Evolutionary conservation across 2,888 invertebrate species (phyloP), one percentile per base, ranked within the genome.

Genomic region (Eilema caniola): DNA sequence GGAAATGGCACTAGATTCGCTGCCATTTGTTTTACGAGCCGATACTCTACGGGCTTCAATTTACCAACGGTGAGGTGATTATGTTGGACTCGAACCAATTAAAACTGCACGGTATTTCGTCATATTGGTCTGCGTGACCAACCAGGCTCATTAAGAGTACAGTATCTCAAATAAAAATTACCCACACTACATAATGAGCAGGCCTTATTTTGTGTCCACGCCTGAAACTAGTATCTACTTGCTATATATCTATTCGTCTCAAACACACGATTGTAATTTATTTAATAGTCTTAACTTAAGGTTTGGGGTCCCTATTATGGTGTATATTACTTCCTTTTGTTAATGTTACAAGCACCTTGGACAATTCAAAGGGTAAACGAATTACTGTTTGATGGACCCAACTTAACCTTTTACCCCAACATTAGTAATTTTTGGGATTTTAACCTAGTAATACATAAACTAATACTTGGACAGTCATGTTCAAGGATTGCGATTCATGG

Each of bases 401-500:
- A 47, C 12, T 7, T 47, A 47, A 41, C 20, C 20, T 20, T 20
- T 20, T 47, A 47, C 47, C 47, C 47, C 4, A 47, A 47, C 16
- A 41, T 41, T 41, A 3, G 20, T 24, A 1, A 63, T 20, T 5
- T 5, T 63, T 24, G 70, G 62, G 69, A 56, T 28, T 70, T 61
- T 62, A 70, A 66, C 62, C 66, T 61, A 53, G 10, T n/a, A 16
- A 33, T 12, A 47, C 14, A 12, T 47, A 1, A 16, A 41, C 5
- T 41, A 41, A 4, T 41, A 41, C 1, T 41, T 41, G 41, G 41
- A 28, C 5, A 5, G 5, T 16, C 41, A 8, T 47, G 20, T 20
- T 47, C 20, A 16, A 7, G 20, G 47, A 7, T 16, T 16, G 16
- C 41, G 41, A 4, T 47, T 47, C 4, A 20, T 47, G 47, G 47